Base-by-base conservation (phyloP, 2,888 invertebrate species). In the Girardia tigrina region DNA sequence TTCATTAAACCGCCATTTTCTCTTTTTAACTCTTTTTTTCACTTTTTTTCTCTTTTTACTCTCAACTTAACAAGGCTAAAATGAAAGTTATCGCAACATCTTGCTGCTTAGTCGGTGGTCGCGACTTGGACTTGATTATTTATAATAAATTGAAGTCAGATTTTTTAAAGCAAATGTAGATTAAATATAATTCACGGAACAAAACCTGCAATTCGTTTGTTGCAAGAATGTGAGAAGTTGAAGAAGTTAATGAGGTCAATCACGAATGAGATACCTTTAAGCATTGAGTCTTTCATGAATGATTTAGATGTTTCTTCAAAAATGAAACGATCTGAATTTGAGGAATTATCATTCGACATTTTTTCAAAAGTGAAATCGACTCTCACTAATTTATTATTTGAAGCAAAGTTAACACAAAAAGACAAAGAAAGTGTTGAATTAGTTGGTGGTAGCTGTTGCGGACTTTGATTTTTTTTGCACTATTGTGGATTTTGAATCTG, bases 231-330 rank as follows among this genome's bases (percentile, higher is more conserved):
- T 75, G 98, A 98, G 82, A 97, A 94, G 84, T 83, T 98, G 29
- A 99, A 99, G 85, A 99, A 98, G 83, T 91, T 97, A 85, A 98
- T 99, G 97, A 95, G 95, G 1, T 95, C 97, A 0, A 99, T 97
- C 85, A 91, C 93, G 78, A 94, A 94, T 16, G 89, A 89, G 42
- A 87, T 99, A 80, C 97, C 97, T 0, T 86, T 99, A 77, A 91
- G 91, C 84, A 94, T 99, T 79, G 98, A 99, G 85, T 99, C 97
- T 84, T 94, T 98, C 82, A 93, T 97, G 90, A 90, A 98, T 74
- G 98, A 98, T 82, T 90, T 91, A 78, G 98, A 98, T 85, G 95
- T 98, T 0, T 88, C 89, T 42, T 90, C 90, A 0, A 89, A 89
- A 72, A 89, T 95, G 89, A 91, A 92, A 82, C 83, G 87, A 85